Percentiles rank a stretch among this genome's conserved stretches.
phyloP scores from a whole-genome alignment of 2,888 invertebrate species.

The Drosophila barbarae region DNA sequence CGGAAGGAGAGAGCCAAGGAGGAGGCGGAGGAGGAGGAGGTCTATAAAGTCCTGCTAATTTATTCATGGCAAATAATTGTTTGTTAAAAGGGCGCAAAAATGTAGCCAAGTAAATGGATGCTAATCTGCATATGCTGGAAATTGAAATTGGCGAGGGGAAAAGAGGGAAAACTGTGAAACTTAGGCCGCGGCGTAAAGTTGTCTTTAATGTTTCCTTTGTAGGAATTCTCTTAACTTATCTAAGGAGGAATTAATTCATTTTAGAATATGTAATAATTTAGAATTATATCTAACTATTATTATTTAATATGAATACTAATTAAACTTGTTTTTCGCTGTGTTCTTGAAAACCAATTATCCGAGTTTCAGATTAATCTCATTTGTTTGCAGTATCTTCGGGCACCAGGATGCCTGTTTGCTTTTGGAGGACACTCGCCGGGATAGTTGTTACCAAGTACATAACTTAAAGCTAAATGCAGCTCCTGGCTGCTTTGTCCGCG shows the following conservation, averaged over 20 bases:
- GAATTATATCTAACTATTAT: background rate
- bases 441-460: conserved; percentile 61
- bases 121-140: conserved; percentile 42
- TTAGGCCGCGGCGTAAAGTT: background rate
- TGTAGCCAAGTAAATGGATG: conserved; percentile 31
- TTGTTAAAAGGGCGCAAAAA: conserved; percentile 52
- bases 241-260: background rate
- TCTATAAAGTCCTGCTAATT: conserved; percentile 54
- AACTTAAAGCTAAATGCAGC: conserved; percentile 62
- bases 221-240: background rate
- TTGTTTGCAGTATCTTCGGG: conserved; percentile 14
- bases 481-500: conserved; percentile 28
- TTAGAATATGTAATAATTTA: background rate
- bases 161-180: background rate
- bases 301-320: background rate
- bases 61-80: conserved; percentile 72
- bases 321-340: background rate
- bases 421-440: conserved; percentile 1
- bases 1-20: background rate
- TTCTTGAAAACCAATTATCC: conserved; percentile 3
- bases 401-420: conserved; percentile 8
- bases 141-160: conserved; percentile 24
- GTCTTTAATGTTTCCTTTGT: conserved; percentile 1
- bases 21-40: background rate
- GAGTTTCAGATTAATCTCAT: conserved; percentile 4